Percentiles rank a stretch among this genome's conserved stretches.
Evolutionary conservation across 1,140 invertebrate species (phyloP).

Genomic region (Drosophila yakuba): DNA sequence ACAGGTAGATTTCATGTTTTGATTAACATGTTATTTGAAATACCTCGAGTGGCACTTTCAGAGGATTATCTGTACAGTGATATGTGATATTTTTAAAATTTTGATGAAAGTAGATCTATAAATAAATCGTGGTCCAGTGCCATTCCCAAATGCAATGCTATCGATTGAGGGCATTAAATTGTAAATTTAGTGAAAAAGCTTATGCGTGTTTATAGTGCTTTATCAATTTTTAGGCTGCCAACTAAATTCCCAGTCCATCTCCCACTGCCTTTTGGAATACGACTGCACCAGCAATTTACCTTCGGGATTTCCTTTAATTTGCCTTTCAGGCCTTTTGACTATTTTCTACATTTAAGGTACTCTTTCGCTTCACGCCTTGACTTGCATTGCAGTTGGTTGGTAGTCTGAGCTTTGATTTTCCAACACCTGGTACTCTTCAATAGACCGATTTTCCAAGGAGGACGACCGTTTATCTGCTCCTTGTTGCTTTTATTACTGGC

Average conservation of each 20-base stretch:
- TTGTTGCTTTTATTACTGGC: constrained; percentile 39
- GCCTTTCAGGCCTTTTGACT: constrained; percentile 25
- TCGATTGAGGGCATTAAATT: not conserved
- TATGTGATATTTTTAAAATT: not conserved
- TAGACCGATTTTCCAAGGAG: not conserved
- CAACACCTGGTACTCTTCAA: constrained; percentile 9
- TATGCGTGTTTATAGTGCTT: no score
- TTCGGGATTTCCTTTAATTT: not conserved
- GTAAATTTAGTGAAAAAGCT: not conserved
- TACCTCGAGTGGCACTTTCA: not conserved
- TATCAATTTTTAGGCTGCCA: not conserved
- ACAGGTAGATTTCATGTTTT: not conserved
- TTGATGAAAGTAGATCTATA: not conserved
- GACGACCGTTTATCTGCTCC: constrained; percentile 6
- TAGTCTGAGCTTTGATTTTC: constrained; percentile 41
- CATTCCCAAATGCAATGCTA: not conserved
- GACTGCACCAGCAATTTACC: constrained; percentile 15
- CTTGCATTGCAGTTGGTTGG: constrained; percentile 8
- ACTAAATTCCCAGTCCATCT: not conserved
- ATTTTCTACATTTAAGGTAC: constrained; percentile 42
- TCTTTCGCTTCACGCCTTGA: constrained; percentile 63
- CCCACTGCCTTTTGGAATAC: not conserved
- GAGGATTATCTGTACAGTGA: no score
- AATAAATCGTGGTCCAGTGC: no score
- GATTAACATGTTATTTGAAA: not conserved